Evolutionary conservation across 2,113 vertebrate species (phyloP), one percentile per base, ranked within the genome.

Genomic region (Rallus limicola): DNA sequence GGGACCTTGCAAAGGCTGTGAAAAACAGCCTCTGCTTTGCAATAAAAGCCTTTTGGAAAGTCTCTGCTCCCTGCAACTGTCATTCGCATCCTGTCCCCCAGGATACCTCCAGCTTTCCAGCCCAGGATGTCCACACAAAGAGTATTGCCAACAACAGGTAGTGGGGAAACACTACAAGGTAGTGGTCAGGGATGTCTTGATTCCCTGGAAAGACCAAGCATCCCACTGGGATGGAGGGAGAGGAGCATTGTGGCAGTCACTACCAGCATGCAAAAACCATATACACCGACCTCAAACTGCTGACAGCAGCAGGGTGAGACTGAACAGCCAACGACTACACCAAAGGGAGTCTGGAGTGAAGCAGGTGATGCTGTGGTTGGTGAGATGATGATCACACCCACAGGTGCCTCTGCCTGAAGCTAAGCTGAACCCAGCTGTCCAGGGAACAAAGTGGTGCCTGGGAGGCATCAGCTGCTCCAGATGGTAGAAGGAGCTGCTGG

Each of bases 391-490:
- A 52, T 29, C 1, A 1, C 82, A 34, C 25, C 58, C 80, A 69
- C 62, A 69, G 67, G 72, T 55, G 38, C 29, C 67, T 79, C 75
- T 77, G 93, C 28, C 82, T 88, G 82, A 42, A 76, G 62, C 71
- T 69, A 7, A 83, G 55, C 55, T 77, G 71, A 53, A 29, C 44
- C 36, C 94, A 83, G 80, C 89, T 92, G 83, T 72, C 68, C 40
- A 13, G 67, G 44, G 88, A 77, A 72, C 1, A 0, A 25, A 2
- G 69, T 38, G 18, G 20, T 16, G 42, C 18, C 53, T 16, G 0
- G 1, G 48, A 82, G 75, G 65, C 92, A 90, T 86, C 88, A 90
- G 91, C 86, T 69, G 8, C 75, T 90, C 82, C 91, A 88, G 70
- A 52, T 4, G 6, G 75, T 26, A 60, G 48, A 58, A 82, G 74